These are phyloP conservation scores for Saccostrea cuccullata DNA, from an alignment of 1,140 invertebrate genomes.

Conservation along the genomic window DNA sequence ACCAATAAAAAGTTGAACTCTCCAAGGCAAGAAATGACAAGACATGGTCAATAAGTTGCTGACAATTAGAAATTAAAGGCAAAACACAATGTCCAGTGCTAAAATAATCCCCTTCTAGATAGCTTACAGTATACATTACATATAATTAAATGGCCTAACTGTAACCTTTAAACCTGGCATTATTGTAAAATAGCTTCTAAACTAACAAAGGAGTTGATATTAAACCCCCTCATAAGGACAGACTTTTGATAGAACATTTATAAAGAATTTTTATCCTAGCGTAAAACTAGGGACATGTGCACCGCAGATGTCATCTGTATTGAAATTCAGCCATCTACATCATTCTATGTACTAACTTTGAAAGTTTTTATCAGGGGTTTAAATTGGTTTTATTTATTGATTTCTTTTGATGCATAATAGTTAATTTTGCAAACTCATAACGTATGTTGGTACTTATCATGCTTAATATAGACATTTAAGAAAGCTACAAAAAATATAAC, in stretches of 20 bases:
- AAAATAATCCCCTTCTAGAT: neutral
- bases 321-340: neutral
- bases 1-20: slow-evolving; percentile 23
- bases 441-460: no score
- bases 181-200: neutral
- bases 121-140: neutral
- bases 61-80: neutral
- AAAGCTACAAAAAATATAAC: no score
- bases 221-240: neutral
- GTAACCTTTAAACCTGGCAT: neutral
- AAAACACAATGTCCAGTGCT: neutral
- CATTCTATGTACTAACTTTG: neutral
- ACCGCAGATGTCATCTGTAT: slow-evolving; percentile 3
- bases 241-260: neutral
- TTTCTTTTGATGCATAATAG: neutral
- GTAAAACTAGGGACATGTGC: no score
- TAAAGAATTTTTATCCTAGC: neutral
- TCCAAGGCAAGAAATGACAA: slow-evolving; percentile 32
- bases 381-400: neutral
- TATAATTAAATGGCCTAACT: neutral
- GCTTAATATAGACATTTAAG: no score
- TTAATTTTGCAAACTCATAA: no score
- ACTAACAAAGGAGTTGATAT: neutral
- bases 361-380: neutral
- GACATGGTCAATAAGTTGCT: neutral